Evolutionary conservation across 2,888 invertebrate species (phyloP).

Genomic region (Axea sp.): DNA sequence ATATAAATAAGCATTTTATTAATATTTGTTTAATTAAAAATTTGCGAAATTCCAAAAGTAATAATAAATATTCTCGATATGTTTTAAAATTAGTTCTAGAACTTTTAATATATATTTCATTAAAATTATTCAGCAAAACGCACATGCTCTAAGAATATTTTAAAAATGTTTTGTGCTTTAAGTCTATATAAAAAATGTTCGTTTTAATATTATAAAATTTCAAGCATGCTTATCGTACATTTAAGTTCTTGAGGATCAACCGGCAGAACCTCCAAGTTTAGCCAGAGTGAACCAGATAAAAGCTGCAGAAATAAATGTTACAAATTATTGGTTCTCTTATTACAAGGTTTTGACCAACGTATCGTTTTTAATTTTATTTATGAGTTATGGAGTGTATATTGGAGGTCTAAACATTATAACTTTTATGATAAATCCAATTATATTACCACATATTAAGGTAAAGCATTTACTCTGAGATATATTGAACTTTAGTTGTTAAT

Average conservation of each 20-base stretch:
- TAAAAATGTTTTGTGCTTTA: no score
- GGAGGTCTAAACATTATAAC: neutral
- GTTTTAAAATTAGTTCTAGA: no score
- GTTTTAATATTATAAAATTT: no score
- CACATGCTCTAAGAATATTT: no score
- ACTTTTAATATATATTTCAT: neutral
- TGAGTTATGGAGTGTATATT: neutral
- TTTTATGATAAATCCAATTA: neutral
- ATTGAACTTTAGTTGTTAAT: no score
- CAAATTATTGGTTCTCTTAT: no score
- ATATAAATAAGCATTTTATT: no score
- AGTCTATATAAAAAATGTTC: no score
- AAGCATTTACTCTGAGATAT: no score
- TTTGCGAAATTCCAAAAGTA: no score
- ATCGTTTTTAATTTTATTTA: conserved; percentile 1
- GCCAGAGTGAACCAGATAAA: conserved; percentile 5
- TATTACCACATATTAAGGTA: conserved; percentile 4
- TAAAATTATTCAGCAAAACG: neutral
- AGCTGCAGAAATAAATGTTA: neutral
- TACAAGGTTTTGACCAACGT: neutral
- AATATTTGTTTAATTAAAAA: no score
- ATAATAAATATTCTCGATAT: no score
- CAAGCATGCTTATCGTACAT: neutral
- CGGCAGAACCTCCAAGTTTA: neutral
- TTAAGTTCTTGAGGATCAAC: conserved; percentile 1